phyloP scores from a whole-genome alignment of 2,888 invertebrate species.

The Ichneumon xanthorius region DNA sequence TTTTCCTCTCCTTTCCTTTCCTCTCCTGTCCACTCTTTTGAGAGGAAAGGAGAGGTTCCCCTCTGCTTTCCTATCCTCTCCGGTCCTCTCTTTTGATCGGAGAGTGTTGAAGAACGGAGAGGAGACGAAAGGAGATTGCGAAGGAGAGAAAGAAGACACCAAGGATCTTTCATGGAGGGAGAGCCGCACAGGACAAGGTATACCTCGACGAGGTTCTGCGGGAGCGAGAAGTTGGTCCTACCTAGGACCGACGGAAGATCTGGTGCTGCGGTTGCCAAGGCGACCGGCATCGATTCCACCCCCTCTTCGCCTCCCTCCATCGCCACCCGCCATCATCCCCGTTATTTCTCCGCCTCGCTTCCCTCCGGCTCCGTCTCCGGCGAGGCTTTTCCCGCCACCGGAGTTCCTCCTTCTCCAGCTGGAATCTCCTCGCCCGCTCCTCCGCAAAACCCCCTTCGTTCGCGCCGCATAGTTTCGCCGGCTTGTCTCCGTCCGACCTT shows the following conservation, averaged over 20 bases:
- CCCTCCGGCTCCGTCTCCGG: conserved; percentile 16
- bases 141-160: too few relatives aligned
- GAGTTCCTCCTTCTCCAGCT: not conserved
- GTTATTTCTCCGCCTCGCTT: conserved; percentile 42
- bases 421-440: conserved; percentile 42
- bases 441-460: conserved; percentile 67
- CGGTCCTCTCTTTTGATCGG: too few relatives aligned
- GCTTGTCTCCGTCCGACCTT: conserved; percentile 7
- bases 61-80: too few relatives aligned
- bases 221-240: conserved; percentile 51
- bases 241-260: conserved; percentile 79
- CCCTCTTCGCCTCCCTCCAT: conserved; percentile 78
- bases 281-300: conserved; percentile 84
- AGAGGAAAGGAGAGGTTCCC: too few relatives aligned
- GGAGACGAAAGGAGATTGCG: too few relatives aligned
- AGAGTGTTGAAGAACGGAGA: too few relatives aligned
- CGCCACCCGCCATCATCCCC: conserved; percentile 37
- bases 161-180: conserved; percentile 15
- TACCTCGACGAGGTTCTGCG: conserved; percentile 57
- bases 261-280: conserved; percentile 82
- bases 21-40: too few relatives aligned
- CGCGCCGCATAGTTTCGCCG: conserved; percentile 40
- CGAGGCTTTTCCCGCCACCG: not conserved
- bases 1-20: too few relatives aligned
- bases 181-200: conserved; percentile 50